A percentile compares a stretch with the other conserved stretches of the same genome.
Conservation (phyloP, 2,113 vertebrate species). For the Tupaia chinensis region DNA sequence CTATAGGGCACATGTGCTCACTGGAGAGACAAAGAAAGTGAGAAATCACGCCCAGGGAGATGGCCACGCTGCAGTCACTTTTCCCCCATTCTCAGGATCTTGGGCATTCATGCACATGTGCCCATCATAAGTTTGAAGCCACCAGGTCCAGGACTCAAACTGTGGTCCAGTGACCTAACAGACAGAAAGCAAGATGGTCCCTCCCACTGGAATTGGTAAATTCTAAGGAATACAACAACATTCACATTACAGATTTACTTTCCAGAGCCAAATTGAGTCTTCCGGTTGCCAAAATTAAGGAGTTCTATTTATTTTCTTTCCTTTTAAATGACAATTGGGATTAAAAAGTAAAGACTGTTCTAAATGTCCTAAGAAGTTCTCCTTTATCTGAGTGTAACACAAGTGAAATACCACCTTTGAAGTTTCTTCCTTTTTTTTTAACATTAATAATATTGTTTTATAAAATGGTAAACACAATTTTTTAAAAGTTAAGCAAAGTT, state of each 20-base stretch:
- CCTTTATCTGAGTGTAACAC: background rate
- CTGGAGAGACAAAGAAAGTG: no score
- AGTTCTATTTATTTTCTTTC: background rate
- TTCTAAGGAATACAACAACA: conserved; percentile 16
- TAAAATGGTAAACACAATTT: background rate
- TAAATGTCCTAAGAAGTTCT: background rate
- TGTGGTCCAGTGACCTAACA: no score
- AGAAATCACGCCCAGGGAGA: no score
- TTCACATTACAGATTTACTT: background rate
- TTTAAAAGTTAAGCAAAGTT: conserved; percentile 8
- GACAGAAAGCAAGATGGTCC: no score
- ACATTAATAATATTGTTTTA: background rate
- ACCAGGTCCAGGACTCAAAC: no score
- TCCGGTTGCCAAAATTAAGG: background rate
- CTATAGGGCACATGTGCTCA: no score
- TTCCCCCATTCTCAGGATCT: no score
- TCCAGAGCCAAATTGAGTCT: background rate
- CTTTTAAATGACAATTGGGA: background rate
- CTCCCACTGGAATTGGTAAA: background rate
- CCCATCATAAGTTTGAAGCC: no score
- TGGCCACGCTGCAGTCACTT: no score
- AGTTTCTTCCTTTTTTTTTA: background rate
- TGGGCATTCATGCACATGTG: no score
- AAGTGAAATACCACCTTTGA: background rate
- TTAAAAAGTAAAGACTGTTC: background rate